Base-by-base conservation (phyloP, 2,113 vertebrate species). In the Burhinus oedicnemus region DNA sequence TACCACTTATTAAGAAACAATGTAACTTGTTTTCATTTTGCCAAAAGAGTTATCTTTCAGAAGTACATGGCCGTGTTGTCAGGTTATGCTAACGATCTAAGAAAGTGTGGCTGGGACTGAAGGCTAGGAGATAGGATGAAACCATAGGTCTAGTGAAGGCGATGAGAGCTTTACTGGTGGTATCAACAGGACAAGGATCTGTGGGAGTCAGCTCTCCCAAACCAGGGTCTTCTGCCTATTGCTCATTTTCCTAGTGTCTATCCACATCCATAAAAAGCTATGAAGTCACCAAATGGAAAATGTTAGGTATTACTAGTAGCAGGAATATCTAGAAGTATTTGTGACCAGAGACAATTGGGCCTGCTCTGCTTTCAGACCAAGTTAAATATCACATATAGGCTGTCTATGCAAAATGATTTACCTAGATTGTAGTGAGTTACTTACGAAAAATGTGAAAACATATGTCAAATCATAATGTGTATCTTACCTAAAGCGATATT, bases 1-100 rank as follows among this genome's bases (percentile, higher is more conserved):
- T 97, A 68, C 72, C 66, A 79, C 34, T 93, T 95, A 89, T 76
- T 98, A 97, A 97, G 89, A 93, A 96, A 90, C 83, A 93, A 91
- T 83, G 83, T 76, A 96, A 93, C 71, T 61, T 68, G 72, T 96
- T 96, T 95, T 76, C 57, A 26, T 23, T 91, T 83, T 87, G 36
- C 85, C 88, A 45, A 66, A 81, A 74, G 85, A 89, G 62, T 80
- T 90, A 17, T 82, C 75, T 45, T 83, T 71, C 19, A 87, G 87
- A 72, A 92, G 23, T 27, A 22, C 32, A 32, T 8, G 36, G 47
- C 54, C 8, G 1, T 0, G 2, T 52, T 85, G 36, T 93, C 80
- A 87, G 44, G 38, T 40, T 30, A 18, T 86, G 79, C 26, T 77
- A 11, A 22, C 0, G 0, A 52, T 32, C 27, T 21, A 3, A 44